Evolutionary conservation across 2,888 invertebrate species (phyloP).

Genomic region (Stratiomys singularior): DNA sequence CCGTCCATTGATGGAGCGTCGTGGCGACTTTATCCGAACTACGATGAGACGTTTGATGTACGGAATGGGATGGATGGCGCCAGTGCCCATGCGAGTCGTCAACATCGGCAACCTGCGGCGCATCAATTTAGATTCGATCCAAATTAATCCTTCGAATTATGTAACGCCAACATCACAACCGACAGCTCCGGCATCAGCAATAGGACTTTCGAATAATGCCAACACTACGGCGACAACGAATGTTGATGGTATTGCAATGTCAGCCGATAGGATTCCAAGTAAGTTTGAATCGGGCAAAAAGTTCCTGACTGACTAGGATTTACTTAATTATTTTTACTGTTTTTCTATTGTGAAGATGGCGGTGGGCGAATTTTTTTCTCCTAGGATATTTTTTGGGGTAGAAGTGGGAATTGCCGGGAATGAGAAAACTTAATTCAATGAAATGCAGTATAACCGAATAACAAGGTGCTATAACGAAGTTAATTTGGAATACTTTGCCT

Average conservation of each 20-base stretch:
- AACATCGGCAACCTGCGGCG: slow-evolving; percentile 62
- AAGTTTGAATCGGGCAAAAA: slow-evolving; percentile 33
- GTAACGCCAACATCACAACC: slow-evolving; percentile 40
- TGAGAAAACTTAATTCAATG: too few species aligned
- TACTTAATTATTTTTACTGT: slow-evolving; percentile 31
- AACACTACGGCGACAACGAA: slow-evolving; percentile 15
- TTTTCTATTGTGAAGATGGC: neutral
- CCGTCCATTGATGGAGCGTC: slow-evolving; percentile 56
- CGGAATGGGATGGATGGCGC: slow-evolving; percentile 58
- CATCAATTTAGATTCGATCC: slow-evolving; percentile 63
- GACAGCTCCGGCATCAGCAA: slow-evolving; percentile 42
- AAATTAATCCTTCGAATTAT: slow-evolving; percentile 57
- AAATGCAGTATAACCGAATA: too few species aligned
- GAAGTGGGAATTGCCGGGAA: too few species aligned
- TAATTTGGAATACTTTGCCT: too few species aligned
- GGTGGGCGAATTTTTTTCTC: too few species aligned
- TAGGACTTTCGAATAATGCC: slow-evolving; percentile 40
- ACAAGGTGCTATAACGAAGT: too few species aligned
- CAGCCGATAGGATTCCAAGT: slow-evolving; percentile 45
- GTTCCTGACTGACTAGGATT: slow-evolving; percentile 30
- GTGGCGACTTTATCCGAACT: slow-evolving; percentile 54
- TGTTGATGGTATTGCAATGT: neutral
- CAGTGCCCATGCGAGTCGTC: slow-evolving; percentile 56
- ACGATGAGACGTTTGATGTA: slow-evolving; percentile 58
- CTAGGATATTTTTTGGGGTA: too few species aligned